Evolutionary conservation across 1,140 invertebrate species (phyloP), one percentile per base, ranked within the genome.

Genomic region (Adelges cooleyi): DNA sequence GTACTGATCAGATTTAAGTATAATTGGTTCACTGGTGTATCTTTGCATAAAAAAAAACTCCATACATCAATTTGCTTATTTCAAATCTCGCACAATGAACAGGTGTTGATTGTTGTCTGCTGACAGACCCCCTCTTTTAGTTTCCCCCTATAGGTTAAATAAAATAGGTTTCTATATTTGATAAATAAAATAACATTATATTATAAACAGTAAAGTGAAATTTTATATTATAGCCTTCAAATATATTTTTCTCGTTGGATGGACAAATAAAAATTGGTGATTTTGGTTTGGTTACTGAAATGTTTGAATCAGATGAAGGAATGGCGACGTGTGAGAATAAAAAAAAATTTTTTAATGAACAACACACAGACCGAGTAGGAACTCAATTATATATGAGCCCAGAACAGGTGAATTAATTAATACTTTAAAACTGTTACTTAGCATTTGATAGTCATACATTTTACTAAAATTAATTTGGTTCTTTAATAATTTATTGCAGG

Each of bases 361-460:
- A 67, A 33, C 85, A 86, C 69, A 90, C 87, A 0, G 80, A 82
- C 42, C 76, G 81, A 69, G 86, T 89, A 56, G 92, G 95, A 17
- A 98, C 95, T 1, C 84, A 89, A 40, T 77, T 97, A 1, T 99
- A 99, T 74, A 98, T 98, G 94, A 95, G 93, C 66, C 95, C 94
- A 22, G 95, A 99, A 76, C 95, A 97, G 78, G 80, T 82, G 71
- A 36, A 27, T 52, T n/a, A 27, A 9, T 1, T 36, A 51, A 54
- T 3, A 15, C 6, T 65, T 67, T 67, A 6, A n/a, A n/a, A n/a
- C n/a, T n/a, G n/a, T n/a, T n/a, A n/a, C n/a, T n/a, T n/a, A n/a
- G n/a, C n/a, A n/a, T n/a, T n/a, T n/a, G n/a, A n/a, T n/a, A 48
- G 5, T 15, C n/a, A 8, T 48, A 18, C 15, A 48, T 6, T 49